These are phyloP conservation scores for Solenopsis invicta DNA, from an alignment of 1,140 invertebrate genomes.

Conservation along the genomic window DNA sequence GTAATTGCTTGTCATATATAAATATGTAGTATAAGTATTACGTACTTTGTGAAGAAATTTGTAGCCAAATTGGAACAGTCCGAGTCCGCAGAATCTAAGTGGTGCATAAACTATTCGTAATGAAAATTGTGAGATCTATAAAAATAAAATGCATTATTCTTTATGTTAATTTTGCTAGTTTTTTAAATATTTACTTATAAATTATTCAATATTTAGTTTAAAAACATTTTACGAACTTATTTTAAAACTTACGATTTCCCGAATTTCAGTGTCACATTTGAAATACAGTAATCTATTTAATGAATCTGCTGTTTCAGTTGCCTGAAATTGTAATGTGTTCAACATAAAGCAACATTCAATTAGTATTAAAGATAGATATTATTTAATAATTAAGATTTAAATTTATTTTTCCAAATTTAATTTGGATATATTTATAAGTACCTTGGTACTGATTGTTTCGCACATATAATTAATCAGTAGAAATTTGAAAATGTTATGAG, in stretches of 20 bases:
- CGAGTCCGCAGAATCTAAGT: too few relatives aligned
- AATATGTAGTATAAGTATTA: neutral
- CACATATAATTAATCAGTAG: constrained; percentile 7
- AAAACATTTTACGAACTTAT: neutral
- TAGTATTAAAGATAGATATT: neutral
- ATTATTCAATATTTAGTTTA: neutral
- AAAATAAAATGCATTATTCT: neutral
- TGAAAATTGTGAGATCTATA: neutral
- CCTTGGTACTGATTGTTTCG: constrained; percentile 9
- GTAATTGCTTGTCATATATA: too few relatives aligned
- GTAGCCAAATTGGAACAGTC: too few relatives aligned
- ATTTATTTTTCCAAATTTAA: neutral
- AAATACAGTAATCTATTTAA: neutral
- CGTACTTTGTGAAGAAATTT: constrained; percentile 7
- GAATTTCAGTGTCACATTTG: neutral
- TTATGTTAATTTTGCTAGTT: neutral
- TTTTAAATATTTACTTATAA: too few relatives aligned
- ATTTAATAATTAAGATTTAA: too few relatives aligned
- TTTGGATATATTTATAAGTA: neutral
- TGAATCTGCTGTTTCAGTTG: neutral
- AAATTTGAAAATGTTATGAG: neutral
- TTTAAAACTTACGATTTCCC: constrained; percentile 26
- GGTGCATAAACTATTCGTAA: too few relatives aligned
- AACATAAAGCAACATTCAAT: neutral
- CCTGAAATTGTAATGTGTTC: neutral